Percentiles rank a stretch among this genome's conserved stretches.
Conservation (phyloP, 2,797 vertebrate species). For the Anisognathus igniventris region DNA sequence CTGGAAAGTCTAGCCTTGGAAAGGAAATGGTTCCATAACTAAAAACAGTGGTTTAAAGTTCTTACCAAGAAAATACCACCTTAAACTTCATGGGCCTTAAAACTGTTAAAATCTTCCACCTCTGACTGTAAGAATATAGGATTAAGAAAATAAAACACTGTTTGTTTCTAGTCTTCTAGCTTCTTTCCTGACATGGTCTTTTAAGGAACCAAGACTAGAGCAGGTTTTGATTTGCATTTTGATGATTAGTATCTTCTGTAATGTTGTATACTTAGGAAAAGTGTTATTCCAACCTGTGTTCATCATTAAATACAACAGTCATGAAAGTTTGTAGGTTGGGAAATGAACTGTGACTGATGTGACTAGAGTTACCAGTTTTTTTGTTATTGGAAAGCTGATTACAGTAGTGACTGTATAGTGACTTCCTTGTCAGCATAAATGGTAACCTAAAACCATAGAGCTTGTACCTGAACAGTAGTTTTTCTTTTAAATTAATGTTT, state of each 20-base stretch:
- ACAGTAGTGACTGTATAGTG: background rate
- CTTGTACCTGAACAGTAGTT: background rate
- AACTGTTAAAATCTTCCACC: background rate
- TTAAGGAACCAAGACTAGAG: background rate
- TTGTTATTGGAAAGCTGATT: background rate
- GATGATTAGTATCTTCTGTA: background rate
- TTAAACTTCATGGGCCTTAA: background rate
- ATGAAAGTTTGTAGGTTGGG: background rate
- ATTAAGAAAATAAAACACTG: background rate
- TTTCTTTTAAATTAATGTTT: background rate
- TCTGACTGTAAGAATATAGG: background rate
- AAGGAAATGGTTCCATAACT: background rate
- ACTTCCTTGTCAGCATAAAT: background rate
- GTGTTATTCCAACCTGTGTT: background rate
- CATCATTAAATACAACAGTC: background rate
- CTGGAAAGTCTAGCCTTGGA: background rate
- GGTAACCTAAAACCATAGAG: background rate
- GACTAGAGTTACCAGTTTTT: background rate
- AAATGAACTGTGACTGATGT: background rate
- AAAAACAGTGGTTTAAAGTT: background rate
- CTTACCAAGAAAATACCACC: background rate
- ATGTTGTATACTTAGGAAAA: background rate
- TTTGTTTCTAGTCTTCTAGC: background rate
- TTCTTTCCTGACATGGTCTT: background rate
- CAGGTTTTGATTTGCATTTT: background rate